Conservation (phyloP, 2,888 invertebrate species). For the Frankliniella intonsa region DNA sequence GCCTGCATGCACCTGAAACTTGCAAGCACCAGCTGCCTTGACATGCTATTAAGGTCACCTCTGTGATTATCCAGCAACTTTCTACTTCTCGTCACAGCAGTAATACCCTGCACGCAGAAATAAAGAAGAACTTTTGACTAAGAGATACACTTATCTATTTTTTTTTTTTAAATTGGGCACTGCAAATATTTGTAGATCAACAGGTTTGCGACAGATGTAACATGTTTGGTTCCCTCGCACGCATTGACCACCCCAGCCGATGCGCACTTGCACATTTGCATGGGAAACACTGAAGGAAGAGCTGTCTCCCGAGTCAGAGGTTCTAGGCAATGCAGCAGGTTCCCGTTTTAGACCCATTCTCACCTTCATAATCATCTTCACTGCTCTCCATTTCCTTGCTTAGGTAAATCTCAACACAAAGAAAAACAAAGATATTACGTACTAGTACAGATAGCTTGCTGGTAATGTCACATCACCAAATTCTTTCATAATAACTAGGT, state of each 20-base stretch:
- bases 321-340: not conserved
- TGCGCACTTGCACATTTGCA: not conserved
- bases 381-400: not conserved
- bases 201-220: not conserved
- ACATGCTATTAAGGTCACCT: not conserved
- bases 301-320: not conserved
- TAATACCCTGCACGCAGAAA: not conserved
- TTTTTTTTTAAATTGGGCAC: not conserved
- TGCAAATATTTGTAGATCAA: not conserved
- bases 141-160: not conserved
- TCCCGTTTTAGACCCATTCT: not conserved
- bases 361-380: not conserved
- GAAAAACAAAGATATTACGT: not conserved
- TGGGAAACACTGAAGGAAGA: not conserved
- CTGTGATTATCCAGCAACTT: not conserved
- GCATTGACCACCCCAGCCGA: not conserved
- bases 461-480: not conserved
- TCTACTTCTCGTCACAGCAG: not conserved
- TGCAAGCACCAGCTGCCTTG: not conserved
- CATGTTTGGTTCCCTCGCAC: not conserved
- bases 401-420: not conserved
- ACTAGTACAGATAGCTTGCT: not conserved
- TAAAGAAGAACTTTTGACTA: not conserved
- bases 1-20: not conserved
- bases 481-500: not conserved